Evolutionary conservation across 2,888 invertebrate genomes (phyloP), one percentile per base, ranked within the genome.

Genomic region (Ophion slaviceki): DNA sequence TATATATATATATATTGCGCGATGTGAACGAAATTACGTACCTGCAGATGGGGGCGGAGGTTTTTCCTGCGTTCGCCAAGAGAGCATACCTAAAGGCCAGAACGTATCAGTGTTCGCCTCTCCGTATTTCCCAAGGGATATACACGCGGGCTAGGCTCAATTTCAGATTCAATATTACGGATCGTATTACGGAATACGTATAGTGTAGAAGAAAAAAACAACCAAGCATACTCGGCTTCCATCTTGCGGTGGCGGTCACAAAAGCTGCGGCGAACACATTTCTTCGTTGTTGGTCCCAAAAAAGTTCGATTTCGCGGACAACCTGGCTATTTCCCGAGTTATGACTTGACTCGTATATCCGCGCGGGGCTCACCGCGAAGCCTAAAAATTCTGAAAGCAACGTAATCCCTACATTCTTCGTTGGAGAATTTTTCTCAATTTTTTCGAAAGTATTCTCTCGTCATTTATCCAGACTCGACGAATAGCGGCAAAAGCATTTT

Each of bases 121-220:
- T 89, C 87, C 86, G 86, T 89, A 90, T 91, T 90, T 91, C 90
- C 91, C 91, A 82, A 61, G 89, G 89, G 89, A 86, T 87, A 75
- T 75, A 71, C 82, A 45, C 47, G 47, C 47, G 47, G 71, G 77
- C 67, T 79, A 76, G 82, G 88, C 87, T 88, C 90, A 88, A 90
- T 89, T 89, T 86, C 88, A 88, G 88, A 89, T 88, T 89, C 85
- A 71, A 88, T 88, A 88, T 88, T 88, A 88, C 88, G 86, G 76
- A 81, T 86, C 74, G 78, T 88, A 88, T 87, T 82, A 88, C 84
- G 72, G 75, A 84, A 77, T 85, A 79, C 68, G 59, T 74, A 67
- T 59, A 74, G 67, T 14, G 53, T 14, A 5, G 53, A 14, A 53
- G 4, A 5, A 53, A 67, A 45, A 62, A 62, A 64, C 47, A 82